Base-by-base conservation (phyloP, 2,888 invertebrate species). In the Cyclophora punctaria region DNA sequence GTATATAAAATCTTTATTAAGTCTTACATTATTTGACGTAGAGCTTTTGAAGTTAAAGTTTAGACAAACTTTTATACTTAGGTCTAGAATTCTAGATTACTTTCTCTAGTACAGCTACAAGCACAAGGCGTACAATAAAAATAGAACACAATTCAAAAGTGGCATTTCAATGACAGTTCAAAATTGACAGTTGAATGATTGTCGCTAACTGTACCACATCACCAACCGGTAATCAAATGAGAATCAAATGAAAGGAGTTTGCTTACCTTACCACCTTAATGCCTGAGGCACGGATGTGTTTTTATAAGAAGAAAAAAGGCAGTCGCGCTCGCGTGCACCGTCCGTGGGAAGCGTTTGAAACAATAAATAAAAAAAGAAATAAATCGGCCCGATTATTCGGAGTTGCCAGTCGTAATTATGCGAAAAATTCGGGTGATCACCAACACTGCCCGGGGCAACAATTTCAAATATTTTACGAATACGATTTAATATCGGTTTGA, bases 251-350 rank as follows among this genome's bases (percentile, higher is more conserved):
- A 78, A 80, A 80, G 76, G 69, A 72, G 74, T 73, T 76, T 66
- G 65, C 65, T 68, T 68, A 60, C 44, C 48, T 60, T 50, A 47
- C 64, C 66, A 67, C 72, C 77, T 77, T 77, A 67, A 59, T 66
- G 83, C 86, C 78, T 55, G 72, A 69, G 82, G 87, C 86, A 66
- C 85, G 83, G 84, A 83, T 83, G 79, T 67, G 58, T 63, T 66
- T 58, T 64, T 60, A 62, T 69, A 69, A 67, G 63, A 63, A 58
- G 62, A 63, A 65, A 64, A 65, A 69, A 59, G 66, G 67, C 66
- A 66, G 75, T 74, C 75, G 70, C 75, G 73, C 65, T 80, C 75
- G 79, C 79, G 77, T 81, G 82, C 74, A 77, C 58, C 67, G 69
- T 72, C 71, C 86, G 86, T 86, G 86, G 85, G 86, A 87, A 86